Evolutionary conservation across 2,888 invertebrate genomes (phyloP).

Genomic region (Apotomis capreana): DNA sequence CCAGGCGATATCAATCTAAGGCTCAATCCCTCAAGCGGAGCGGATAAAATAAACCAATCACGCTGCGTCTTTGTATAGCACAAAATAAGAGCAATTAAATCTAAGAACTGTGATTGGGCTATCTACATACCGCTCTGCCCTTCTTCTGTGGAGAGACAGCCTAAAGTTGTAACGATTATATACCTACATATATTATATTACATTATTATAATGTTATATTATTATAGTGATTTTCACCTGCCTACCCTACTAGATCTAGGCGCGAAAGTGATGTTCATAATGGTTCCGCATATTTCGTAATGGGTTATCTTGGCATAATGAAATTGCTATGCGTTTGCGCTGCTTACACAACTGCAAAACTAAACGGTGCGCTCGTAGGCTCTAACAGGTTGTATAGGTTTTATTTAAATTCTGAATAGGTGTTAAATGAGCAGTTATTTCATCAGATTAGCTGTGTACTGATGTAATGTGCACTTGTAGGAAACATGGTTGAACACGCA

Average conservation of each 20-base stretch:
- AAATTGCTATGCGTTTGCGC: constrained; percentile 31
- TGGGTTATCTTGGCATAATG: constrained; percentile 37
- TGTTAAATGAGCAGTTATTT: constrained; percentile 21
- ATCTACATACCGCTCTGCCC: too few relatives aligned
- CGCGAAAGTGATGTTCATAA: constrained; percentile 34
- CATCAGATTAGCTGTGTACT: constrained; percentile 7
- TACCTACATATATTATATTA: too few relatives aligned
- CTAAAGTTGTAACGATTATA: too few relatives aligned
- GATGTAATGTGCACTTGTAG: neutral
- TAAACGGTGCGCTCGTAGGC: constrained; percentile 19
- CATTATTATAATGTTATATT: too few relatives aligned
- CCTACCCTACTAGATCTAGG: constrained; percentile 28
- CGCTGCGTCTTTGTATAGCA: too few relatives aligned
- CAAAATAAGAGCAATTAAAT: too few relatives aligned
- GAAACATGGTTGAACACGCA: neutral
- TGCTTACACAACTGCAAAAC: constrained; percentile 32
- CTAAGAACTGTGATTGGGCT: too few relatives aligned
- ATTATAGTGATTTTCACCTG: constrained; percentile 6
- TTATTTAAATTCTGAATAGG: constrained; percentile 25
- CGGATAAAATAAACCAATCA: too few relatives aligned
- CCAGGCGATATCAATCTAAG: too few relatives aligned
- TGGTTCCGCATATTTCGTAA: constrained; percentile 34
- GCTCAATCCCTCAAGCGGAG: too few relatives aligned
- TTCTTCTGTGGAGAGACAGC: too few relatives aligned
- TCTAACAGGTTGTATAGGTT: constrained; percentile 27